Base-by-base conservation (phyloP, 2,113 vertebrate species). In the Oceanites oceanicus region DNA sequence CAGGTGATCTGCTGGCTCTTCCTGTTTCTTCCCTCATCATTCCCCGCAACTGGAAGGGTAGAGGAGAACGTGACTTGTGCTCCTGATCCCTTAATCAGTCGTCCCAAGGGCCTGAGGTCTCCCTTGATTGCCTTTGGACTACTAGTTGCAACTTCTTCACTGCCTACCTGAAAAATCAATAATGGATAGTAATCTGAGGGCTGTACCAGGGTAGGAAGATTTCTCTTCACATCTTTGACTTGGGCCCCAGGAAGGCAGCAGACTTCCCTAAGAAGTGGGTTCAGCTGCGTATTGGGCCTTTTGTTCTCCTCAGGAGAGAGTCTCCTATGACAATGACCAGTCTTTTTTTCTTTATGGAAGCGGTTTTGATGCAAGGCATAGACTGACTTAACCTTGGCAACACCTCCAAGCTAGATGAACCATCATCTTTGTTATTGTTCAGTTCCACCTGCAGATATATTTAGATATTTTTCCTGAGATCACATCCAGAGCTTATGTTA, bases 311-410 rank as follows among this genome's bases (percentile, higher is more conserved):
- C 27, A 42, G 50, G 44, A 45, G 15, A 53, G 34, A 38, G n/a
- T n/a, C 13, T 52, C 68, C 38, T 45, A 32, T 55, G 50, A 40
- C 19, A 72, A 7, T 13, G 15, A 72, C 36, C 42, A 7, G 12
- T 49, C n/a, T 76, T 49, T 61, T 61, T 76, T 50, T 42, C 47
- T 52, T 78, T 63, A 63, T 25, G 13, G 36, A 52, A 78, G 47
- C 1, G 1, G 6, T 78, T 63, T 63, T 40, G 47, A 53, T 0
- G 4, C 36, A 42, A 34, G 21, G 26, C 4, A 0, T 42, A 34
- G 30, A 27, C 23, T 2, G 6, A 10, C 7, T 16, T 65, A 65
- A 53, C 36, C 38, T n/a, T 4, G 1, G 77, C 1, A 4, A 29
- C 19, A 44, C 9, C 8, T 66, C 47, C 32, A 80, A 66, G 25